Base-by-base conservation (phyloP, 2,113 vertebrate species). In the Manacus vitellinus region DNA sequence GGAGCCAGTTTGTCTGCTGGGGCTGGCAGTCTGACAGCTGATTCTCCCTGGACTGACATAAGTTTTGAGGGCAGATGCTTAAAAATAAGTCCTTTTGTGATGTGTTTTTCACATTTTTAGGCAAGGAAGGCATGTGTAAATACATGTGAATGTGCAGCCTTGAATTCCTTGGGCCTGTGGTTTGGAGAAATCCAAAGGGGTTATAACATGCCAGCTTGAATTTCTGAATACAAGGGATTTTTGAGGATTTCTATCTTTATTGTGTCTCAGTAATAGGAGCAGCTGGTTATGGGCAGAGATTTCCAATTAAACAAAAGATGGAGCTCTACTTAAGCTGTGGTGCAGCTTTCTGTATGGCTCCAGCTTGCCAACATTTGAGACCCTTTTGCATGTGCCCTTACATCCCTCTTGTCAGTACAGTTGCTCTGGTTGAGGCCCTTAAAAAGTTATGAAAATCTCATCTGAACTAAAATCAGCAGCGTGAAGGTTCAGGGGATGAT, bases 141-240 rank as follows among this genome's bases (percentile, higher is more conserved):
- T 85, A 61, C 52, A 65, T 78, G 67, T 93, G 90, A 86, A 67
- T 39, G 28, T 1, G 2, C 49, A 76, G 90, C 39, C 37, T 91
- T 52, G 44, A 75, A 84, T 94, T 96, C 83, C 47, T 88, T 37
- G 35, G 56, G 86, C 79, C 76, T 94, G 94, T 75, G 91, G 95
- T 86, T 96, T 95, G 76, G 79, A 93, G 90, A 88, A 88, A 91
- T 92, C 88, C 92, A 73, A 67, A 75, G 49, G 35, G 30, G 35
- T 89, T 89, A 58, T 41, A 89, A 91, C 76, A 66, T 71, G 76
- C 61, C 85, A 92, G 43, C 81, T 93, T 70, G 39, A 87, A 83
- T 94, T 94, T 94, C 83, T 91, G 91, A 87, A 91, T 91, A 79
- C 85, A 92, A 94, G 86, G 70, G 91, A 86, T 87, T 92, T 94